Base-by-base conservation (phyloP, 2,797 vertebrate genomes). In the Lepilemur ruficaudatus region DNA sequence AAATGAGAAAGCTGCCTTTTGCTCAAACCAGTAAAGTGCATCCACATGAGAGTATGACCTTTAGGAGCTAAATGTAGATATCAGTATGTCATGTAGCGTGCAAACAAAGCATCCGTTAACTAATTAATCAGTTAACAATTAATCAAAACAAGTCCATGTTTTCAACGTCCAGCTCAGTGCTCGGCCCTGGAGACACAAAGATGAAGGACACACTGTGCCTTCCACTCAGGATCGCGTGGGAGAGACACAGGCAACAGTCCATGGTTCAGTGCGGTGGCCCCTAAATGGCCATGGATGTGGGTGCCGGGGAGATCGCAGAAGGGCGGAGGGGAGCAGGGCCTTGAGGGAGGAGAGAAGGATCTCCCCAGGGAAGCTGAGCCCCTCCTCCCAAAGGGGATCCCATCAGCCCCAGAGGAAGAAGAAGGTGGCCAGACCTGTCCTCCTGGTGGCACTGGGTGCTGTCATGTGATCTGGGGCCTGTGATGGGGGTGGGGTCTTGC, bases 41-140 rank as follows among this genome's bases (percentile, higher is more conserved):
- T 32, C 25, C 18, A 23, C 3, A 15, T 22, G n/a, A 35, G 7
- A 41, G 8, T 20, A 1, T 4, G 55, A 5, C 11, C 32, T 17
- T 52, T 10, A 15, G 20, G 86, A 23, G n/a, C 41, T 46, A 76
- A 18, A 23, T 17, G 11, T 7, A 25, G 69, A 25, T 43, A 14
- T 0, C 10, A 57, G 5, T 14, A 32, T 1, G 13, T 0, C 6
- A 1, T 1, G 14, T 14, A 3, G 30, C 11, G 3, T 38, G 4
- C 9, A 17, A 4, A 38, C 0, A 25, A 17, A 1, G 2, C 52
- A 35, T 8, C n/a, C 18, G 22, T 14, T n/a, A 13, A 5, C 67
- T 32, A 17, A 7, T 75, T 28, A 69, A 12, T 48, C 17, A n/a
- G 17, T 13, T 15, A 43, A 15, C 4, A 1, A 22, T 55, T 18